Evolutionary conservation across 2,797 vertebrate species (phyloP).

Genomic region (Anguilla pacifica): DNA sequence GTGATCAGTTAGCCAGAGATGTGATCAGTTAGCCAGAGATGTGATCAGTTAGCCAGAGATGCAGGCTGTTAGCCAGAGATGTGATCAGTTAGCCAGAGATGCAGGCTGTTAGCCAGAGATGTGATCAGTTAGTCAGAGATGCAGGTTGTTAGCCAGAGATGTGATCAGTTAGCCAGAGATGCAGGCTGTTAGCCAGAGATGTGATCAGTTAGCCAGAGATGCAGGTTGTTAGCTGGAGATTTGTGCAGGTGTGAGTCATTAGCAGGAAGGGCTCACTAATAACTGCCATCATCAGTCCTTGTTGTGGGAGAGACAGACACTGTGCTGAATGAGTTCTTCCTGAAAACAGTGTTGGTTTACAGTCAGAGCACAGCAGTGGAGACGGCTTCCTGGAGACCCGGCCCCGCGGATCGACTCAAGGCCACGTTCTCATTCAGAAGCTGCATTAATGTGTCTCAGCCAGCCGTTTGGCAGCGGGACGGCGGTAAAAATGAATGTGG

Average conservation of each 20-base stretch:
- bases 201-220: not conserved
- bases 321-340: not conserved
- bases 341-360: not conserved
- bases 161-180: no score
- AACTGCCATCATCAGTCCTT: not conserved
- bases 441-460: not conserved
- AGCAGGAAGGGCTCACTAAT: not conserved
- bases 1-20: not conserved
- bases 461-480: not conserved
- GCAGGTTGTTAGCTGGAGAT: not conserved
- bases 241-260: not conserved
- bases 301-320: not conserved
- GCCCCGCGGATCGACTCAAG: not conserved
- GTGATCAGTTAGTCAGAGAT: not conserved
- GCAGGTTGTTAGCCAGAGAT: no score
- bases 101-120: not conserved
- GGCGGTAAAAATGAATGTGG: not conserved
- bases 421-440: not conserved
- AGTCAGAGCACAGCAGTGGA: not conserved
- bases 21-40: not conserved
- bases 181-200: no score
- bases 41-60: no score
- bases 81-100: not conserved
- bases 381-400: not conserved
- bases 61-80: no score